These are phyloP conservation scores for Macrostomum cliftonense DNA, from an alignment of 2,888 invertebrate species.

Conservation along the genomic window DNA sequence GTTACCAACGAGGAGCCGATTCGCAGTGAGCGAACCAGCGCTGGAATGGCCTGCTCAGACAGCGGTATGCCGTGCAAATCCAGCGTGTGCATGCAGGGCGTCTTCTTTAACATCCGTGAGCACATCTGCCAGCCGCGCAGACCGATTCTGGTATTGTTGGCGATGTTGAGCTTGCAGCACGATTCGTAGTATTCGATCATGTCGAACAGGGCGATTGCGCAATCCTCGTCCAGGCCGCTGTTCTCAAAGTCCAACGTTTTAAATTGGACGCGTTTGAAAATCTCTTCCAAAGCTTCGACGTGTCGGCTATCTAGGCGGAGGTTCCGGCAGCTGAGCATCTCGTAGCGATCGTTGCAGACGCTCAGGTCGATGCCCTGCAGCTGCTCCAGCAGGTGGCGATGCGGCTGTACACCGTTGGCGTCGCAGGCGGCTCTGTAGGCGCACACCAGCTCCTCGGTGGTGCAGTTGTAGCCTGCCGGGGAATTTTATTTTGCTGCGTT, in stretches of 20 bases:
- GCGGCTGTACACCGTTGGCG: slow-evolving; percentile 51
- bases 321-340: slow-evolving; percentile 21
- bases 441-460: slow-evolving; percentile 51
- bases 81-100: slow-evolving; percentile 50
- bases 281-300: slow-evolving; percentile 63
- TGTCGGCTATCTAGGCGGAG: slow-evolving; percentile 46
- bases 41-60: slow-evolving; percentile 51
- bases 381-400: slow-evolving; percentile 52
- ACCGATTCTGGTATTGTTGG: slow-evolving; percentile 55
- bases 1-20: slow-evolving; percentile 52
- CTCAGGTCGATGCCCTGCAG: slow-evolving; percentile 40
- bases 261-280: slow-evolving; percentile 59
- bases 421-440: slow-evolving; percentile 56
- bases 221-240: slow-evolving; percentile 52
- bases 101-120: slow-evolving; percentile 58
- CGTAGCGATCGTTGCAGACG: slow-evolving; percentile 22
- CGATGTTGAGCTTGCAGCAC: slow-evolving; percentile 53
- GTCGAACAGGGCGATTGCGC: slow-evolving; percentile 60
- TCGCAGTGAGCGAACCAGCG: slow-evolving; percentile 53
- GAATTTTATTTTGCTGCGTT: too few species aligned
- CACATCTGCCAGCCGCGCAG: slow-evolving; percentile 65
- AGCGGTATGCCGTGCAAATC: slow-evolving; percentile 49
- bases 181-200: slow-evolving; percentile 83
- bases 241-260: slow-evolving; percentile 50
- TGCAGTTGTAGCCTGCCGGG: slow-evolving; percentile 32